These are phyloP conservation scores for Hirtodrosophila alboralis DNA, from an alignment of 2,888 invertebrate species.

Conservation along the genomic window DNA sequence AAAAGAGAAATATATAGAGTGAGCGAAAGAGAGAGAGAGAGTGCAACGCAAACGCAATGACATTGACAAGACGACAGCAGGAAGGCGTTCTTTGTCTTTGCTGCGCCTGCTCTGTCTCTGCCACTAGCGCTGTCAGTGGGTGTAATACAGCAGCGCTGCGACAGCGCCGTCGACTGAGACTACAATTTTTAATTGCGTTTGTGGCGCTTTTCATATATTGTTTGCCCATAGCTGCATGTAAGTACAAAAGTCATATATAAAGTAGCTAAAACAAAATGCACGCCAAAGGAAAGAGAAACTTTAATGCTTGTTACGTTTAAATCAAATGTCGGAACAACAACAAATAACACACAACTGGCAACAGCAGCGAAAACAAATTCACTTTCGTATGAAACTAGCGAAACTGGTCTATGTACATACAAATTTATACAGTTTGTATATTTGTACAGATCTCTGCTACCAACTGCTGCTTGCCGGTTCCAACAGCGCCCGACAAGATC, in stretches of 20 bases:
- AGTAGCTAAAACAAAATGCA: constrained; percentile 13
- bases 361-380: constrained; percentile 69
- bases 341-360: constrained; percentile 17
- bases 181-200: constrained; percentile 32
- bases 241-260: constrained; percentile 32
- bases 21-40: constrained; percentile 14
- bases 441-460: constrained; percentile 20
- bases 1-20: constrained; percentile 7
- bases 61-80: constrained; percentile 58
- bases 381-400: constrained; percentile 80
- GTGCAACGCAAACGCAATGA: constrained; percentile 48
- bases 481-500: constrained; percentile 11
- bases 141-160: constrained; percentile 16
- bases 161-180: constrained; percentile 23
- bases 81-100: constrained; percentile 61
- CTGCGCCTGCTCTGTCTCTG: constrained; percentile 33
- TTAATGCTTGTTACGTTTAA: constrained; percentile 57
- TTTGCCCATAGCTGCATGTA: constrained; percentile 35
- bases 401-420: constrained; percentile 73
- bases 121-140: constrained; percentile 1
- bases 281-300: constrained; percentile 71
- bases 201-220: constrained; percentile 58
- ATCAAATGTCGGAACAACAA: constrained; percentile 8
- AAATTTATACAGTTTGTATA: no score
- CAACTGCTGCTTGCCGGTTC: constrained; percentile 25